Base-by-base conservation (phyloP, 2,113 vertebrate species). In the Danionella cerebrum region DNA sequence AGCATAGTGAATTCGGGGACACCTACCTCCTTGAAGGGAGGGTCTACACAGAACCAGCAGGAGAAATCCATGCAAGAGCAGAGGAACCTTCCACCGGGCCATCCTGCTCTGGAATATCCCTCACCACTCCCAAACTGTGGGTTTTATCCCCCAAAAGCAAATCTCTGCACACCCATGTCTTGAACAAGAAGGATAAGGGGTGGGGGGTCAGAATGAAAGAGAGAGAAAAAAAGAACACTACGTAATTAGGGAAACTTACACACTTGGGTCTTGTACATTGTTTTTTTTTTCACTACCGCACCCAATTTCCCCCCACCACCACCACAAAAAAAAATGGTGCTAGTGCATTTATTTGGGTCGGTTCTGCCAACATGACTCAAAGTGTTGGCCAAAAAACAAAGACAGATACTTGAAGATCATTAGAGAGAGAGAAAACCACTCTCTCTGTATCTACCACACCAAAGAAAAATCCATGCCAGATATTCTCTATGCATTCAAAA, bases 1-100 rank as follows among this genome's bases (percentile, higher is more conserved):
- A 19, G 9, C 4, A 8, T n/a, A 66, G 38, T 7, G 6, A 13
- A 39, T 47, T 55, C 29, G 38, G 3, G 69, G 16, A 22, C 33
- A 36, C 73, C 94, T 91, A 96, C 94, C 94, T 95, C 94, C 94
- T 82, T 93, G 91, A 84, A 90, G 84, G 39, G 92, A 88, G 44
- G 90, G 89, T 72, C 81, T 89, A 84, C 90, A 88, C 83, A 92
- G 69, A 78, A 84, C 80, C 79, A 97, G 75, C 68, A 94, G 86
- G 80, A 94, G 81, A 83, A 81, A 85, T 83, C 89, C 91, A 9
- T 86, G 86, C 27, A 91, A 83, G 84, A 89, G 87, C 74, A 83
- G 78, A 67, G 80, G 79, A 79, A 84, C 88, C 76, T 84, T 88
- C 87, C 87, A 84, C 84, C 79, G 85, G 76, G 90, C 92, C 94